Evolutionary conservation across 2,113 vertebrate genomes (phyloP), one percentile per base, ranked within the genome.

Genomic region (Charina bottae): DNA sequence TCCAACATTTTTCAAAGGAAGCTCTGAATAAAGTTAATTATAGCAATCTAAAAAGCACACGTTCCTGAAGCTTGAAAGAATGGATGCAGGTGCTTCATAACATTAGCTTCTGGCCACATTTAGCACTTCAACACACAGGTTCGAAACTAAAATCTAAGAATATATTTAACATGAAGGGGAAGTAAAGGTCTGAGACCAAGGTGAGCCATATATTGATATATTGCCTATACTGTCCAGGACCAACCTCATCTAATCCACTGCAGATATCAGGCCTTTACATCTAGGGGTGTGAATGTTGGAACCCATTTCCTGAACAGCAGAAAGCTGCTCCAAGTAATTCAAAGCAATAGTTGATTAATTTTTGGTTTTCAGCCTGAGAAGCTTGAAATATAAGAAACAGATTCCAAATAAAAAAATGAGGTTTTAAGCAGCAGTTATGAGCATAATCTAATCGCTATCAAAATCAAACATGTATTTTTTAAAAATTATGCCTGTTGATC

Each of bases 401-500:
- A 62, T 24, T 59, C 26, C 55, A 24, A 86, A 68, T 33, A 33
- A 54, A 33, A 33, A 21, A 68, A 72, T 49, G 24, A n/a, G 3
- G 37, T 85, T 54, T 49, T 53, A 85, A 85, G 12, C 46, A 62
- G 42, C 12, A n/a, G 26, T 46, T 85, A 21, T 15, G 37, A 58
- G 33, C 13, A 87, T n/a, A 87, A 87, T 19, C 54, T 28, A 62
- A 62, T 15, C 85, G 2, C 6, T 2, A 90, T 55, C 28, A 83
- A 12, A 59, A 33, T 19, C 53, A 68, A 46, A 17, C n/a, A 55
- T 24, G n/a, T 4, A 42, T 26, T 58, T 88, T 68, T 68, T 88
- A 0, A 26, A 49, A 37, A 37, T 10, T 53, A 59, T 60, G 49
- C 8, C 84, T 60, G 56, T 0, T 91, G 42, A 54, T 91, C 97